phyloP scores from a whole-genome alignment of 2,797 vertebrate species.

The Brachymystax lenok region DNA sequence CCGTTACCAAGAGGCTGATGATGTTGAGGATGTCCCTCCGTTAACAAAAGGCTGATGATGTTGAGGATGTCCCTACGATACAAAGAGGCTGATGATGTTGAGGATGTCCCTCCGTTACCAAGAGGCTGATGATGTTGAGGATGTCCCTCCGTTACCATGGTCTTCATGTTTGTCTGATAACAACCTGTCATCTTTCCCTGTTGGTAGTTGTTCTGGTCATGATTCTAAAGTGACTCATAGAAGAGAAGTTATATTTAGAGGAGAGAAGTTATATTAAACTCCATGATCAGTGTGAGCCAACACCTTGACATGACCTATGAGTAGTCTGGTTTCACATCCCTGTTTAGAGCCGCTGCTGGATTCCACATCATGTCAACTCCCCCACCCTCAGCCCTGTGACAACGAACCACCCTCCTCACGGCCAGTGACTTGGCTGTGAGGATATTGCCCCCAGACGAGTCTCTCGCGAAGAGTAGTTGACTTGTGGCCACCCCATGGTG shows the following conservation, averaged over 20 bases:
- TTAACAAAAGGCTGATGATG: no score
- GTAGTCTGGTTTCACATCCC: constrained; percentile 44
- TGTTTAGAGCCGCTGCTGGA: constrained; percentile 44
- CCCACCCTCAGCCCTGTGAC: constrained; percentile 7
- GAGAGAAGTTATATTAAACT: background rate
- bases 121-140: no score
- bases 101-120: no score
- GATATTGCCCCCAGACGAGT: no score
- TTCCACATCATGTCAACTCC: constrained; percentile 32
- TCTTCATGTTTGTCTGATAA: background rate
- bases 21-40: no score
- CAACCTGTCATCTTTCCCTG: background rate
- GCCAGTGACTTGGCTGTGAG: no score
- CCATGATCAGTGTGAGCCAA: background rate
- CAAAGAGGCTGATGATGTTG: no score
- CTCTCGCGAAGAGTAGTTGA: no score
- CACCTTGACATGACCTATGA: background rate
- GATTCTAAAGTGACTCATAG: background rate
- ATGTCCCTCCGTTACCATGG: no score
- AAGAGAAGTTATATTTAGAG: background rate
- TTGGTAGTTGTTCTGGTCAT: background rate
- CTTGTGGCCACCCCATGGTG: no score
- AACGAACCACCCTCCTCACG: background rate
- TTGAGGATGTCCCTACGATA: no score
- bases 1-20: no score